These are phyloP conservation scores for Musca domestica DNA, from an alignment of 1,140 invertebrate species.

Conservation along the genomic window DNA sequence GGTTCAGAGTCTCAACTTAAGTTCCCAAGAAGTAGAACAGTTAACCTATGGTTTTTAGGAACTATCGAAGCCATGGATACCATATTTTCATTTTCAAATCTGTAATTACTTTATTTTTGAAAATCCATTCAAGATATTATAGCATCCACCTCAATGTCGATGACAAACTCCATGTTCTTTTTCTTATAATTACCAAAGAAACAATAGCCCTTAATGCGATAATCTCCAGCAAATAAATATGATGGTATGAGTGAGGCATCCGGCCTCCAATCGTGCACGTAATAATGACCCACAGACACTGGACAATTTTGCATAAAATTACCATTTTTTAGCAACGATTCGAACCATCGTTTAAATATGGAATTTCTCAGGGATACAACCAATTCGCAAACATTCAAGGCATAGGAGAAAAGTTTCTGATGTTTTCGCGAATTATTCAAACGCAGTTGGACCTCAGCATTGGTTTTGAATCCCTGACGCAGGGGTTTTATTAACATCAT, in stretches of 20 bases:
- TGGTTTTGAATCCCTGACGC: conserved; percentile 32
- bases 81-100: too few species aligned
- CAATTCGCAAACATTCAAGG: conserved; percentile 36
- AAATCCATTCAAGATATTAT: background rate
- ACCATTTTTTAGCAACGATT: conserved; percentile 29
- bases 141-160: background rate
- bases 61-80: too few species aligned
- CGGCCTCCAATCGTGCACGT: conserved; percentile 28
- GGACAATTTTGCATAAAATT: conserved; percentile 36
- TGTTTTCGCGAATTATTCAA: conserved; percentile 39
- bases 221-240: conserved; percentile 34
- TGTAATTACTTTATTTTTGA: background rate
- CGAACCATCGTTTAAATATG: conserved; percentile 36
- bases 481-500: conserved; percentile 33
- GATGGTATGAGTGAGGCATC: conserved; percentile 29
- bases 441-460: conserved; percentile 39
- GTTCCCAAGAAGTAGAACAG: too few species aligned
- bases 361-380: conserved; percentile 35
- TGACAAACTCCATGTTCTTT: background rate
- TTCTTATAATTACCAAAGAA: conserved; percentile 9
- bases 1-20: too few species aligned
- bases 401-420: conserved; percentile 37
- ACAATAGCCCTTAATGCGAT: conserved; percentile 16
- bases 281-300: conserved; percentile 28
- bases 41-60: too few species aligned